Evolutionary conservation across 2,797 vertebrate genomes (phyloP).

Genomic region (Microctenopoma lineatum): DNA sequence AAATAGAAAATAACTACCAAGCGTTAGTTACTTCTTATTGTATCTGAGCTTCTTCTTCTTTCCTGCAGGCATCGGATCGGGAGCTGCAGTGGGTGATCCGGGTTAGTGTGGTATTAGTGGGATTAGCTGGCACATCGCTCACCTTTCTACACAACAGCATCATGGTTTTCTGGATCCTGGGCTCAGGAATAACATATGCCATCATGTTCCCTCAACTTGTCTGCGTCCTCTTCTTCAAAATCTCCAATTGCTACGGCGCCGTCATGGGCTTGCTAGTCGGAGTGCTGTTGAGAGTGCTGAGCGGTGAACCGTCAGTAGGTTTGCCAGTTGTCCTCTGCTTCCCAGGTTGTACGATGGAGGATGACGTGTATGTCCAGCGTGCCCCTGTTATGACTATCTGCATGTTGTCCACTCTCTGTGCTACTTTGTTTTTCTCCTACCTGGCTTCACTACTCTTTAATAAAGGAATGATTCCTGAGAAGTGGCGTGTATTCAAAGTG

Average conservation of each 20-base stretch:
- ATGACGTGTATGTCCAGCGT: conserved; percentile 69
- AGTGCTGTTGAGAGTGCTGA: conserved; percentile 48
- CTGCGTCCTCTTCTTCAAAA: conserved; percentile 77
- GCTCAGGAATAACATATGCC: conserved; percentile 78
- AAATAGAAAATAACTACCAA: not conserved
- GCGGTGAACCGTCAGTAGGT: conserved; percentile 61
- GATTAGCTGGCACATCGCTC: conserved; percentile 69
- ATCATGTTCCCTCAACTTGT: conserved; percentile 84
- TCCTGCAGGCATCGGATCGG: conserved; percentile 75
- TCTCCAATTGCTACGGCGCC: conserved; percentile 79
- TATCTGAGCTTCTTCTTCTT: not conserved
- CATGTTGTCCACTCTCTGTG: conserved; percentile 67
- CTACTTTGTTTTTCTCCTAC: conserved; percentile 59
- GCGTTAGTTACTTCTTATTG: not conserved
- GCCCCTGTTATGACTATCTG: conserved; percentile 82
- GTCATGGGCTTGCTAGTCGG: conserved; percentile 38
- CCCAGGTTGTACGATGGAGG: conserved; percentile 67
- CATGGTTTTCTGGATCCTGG: conserved; percentile 82
- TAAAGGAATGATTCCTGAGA: conserved; percentile 45
- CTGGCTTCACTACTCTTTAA: conserved; percentile 47
- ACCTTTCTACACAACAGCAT: conserved; percentile 76
- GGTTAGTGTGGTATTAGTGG: conserved; percentile 73
- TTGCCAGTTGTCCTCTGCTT: conserved; percentile 70
- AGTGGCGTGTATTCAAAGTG: conserved; percentile 54
- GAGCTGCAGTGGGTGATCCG: conserved; percentile 83